phyloP scores from a whole-genome alignment of 2,113 vertebrate genomes.

The Sterna hirundo region DNA sequence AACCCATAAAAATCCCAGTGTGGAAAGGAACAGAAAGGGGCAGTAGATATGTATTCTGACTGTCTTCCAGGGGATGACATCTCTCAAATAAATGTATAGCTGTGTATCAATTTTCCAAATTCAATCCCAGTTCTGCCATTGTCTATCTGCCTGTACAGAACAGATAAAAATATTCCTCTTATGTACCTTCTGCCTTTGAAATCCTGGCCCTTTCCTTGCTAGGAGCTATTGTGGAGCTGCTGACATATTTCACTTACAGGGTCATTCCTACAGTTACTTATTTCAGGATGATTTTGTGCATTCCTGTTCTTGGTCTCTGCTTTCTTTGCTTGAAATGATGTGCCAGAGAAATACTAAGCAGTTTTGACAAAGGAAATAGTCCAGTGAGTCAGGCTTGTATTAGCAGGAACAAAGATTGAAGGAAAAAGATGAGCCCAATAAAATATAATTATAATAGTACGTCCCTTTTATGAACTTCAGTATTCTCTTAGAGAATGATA shows the following conservation, averaged over 20 bases:
- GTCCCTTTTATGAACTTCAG: constrained; percentile 9
- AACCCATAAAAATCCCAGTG: not conserved
- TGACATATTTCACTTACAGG: not conserved
- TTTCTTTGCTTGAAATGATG: not conserved
- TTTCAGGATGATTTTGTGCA: not conserved
- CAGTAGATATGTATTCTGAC: not conserved
- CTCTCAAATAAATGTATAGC: not conserved
- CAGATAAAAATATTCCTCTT: not conserved
- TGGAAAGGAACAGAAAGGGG: not conserved
- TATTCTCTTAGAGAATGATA: not conserved
- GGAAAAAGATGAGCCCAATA: not conserved
- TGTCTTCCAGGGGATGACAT: not conserved
- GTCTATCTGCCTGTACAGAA: not conserved
- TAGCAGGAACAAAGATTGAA: not conserved
- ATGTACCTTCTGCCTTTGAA: not conserved
- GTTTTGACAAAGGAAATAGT: not conserved
- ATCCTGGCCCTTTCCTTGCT: not conserved
- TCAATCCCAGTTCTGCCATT: not conserved
- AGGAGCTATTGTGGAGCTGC: not conserved
- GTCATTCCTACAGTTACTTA: not conserved
- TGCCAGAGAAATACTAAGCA: not conserved
- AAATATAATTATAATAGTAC: not conserved
- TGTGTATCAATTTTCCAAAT: not conserved
- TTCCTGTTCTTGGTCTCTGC: not conserved
- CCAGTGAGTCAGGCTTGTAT: not conserved